Evolutionary conservation across 2,113 vertebrate species (phyloP).

Genomic region (Psilopogon haemacephalus): DNA sequence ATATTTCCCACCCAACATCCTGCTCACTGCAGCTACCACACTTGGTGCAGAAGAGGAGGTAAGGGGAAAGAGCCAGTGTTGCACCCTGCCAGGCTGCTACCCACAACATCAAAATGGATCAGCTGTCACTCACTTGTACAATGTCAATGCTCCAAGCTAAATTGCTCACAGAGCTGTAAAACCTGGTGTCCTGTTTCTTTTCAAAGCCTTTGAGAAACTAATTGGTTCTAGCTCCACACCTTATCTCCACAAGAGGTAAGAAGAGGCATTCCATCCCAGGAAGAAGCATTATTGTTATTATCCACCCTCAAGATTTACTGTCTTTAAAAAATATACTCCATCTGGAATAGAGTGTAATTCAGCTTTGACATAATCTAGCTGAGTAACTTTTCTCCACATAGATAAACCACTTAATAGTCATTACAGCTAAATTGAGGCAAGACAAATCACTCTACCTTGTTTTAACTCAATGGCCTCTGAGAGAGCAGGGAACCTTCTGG

Average conservation of each 20-base stretch:
- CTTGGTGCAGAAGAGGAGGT: not conserved
- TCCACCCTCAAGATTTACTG: conserved; percentile 41
- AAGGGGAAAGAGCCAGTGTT: accelerated
- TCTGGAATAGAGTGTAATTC: conserved; percentile 34
- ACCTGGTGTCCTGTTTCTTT: not conserved
- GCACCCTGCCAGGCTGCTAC: not conserved
- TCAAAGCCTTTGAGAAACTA: conserved; percentile 14
- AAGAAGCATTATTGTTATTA: conserved; percentile 20
- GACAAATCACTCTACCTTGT: conserved; percentile 49
- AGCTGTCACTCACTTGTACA: not conserved
- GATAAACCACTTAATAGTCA: conserved; percentile 66
- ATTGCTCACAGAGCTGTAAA: not conserved
- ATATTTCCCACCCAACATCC: not conserved
- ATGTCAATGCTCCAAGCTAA: not conserved
- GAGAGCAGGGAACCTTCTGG: not conserved
- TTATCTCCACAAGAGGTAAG: not conserved
- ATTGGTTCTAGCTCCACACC: not conserved
- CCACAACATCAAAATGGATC: accelerated
- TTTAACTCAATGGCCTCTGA: conserved; percentile 14
- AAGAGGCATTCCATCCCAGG: not conserved
- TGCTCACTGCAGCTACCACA: not conserved
- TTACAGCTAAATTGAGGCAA: conserved; percentile 46
- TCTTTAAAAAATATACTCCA: conserved; percentile 48
- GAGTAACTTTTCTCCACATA: conserved; percentile 48
- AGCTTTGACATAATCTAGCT: conserved; percentile 38